phyloP scores from a whole-genome alignment of 2,888 invertebrate genomes.

The Brachyptera putata region DNA sequence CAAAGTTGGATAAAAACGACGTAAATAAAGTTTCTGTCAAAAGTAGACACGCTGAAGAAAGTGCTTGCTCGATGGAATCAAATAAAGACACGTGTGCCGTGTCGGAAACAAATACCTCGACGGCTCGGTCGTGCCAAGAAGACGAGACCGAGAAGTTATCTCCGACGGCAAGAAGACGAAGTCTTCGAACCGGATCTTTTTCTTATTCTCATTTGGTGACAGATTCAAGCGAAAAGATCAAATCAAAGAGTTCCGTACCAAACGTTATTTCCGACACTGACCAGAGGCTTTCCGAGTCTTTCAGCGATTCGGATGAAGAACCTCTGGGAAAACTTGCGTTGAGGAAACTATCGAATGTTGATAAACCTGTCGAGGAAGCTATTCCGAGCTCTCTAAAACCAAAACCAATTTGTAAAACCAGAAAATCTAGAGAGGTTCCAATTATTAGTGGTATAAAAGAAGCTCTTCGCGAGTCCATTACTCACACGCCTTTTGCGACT shows the following conservation, averaged over 20 bases:
- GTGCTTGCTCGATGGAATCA: neutral
- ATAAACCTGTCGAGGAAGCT: neutral
- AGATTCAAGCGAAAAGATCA: neutral
- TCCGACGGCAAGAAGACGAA: neutral
- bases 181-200: constrained; percentile 2
- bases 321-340: constrained; percentile 54
- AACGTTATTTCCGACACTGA: neutral
- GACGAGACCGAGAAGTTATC: neutral
- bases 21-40: neutral
- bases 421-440: neutral
- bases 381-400: neutral
- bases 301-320: constrained; percentile 63
- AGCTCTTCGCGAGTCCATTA: constrained; percentile 8
- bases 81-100: too few relatives aligned
- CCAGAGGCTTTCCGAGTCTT: constrained; percentile 36
- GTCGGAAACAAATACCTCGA: neutral
- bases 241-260: neutral
- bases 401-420: neutral
- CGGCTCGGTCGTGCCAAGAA: neutral
- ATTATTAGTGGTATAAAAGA: constrained; percentile 7
- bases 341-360: constrained; percentile 1
- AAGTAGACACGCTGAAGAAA: constrained; percentile 2
- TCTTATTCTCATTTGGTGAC: neutral
- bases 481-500: neutral
- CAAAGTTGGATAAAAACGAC: neutral